Evolutionary conservation across 2,797 vertebrate species (phyloP).

Genomic region (Hozukius guyotensis): DNA sequence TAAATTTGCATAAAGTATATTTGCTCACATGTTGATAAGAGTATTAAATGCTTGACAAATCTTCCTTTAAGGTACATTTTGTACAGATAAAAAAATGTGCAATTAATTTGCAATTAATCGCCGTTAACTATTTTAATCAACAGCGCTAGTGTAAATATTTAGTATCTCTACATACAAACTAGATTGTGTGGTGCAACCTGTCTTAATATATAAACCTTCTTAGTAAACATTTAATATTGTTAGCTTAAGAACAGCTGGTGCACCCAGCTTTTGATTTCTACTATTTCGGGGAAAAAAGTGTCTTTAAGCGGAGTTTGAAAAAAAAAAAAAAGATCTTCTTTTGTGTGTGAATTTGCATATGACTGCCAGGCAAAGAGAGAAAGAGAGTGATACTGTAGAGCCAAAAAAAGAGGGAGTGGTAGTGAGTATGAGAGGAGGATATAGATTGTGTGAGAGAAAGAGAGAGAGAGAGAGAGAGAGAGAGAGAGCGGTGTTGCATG

Average conservation of each 20-base stretch:
- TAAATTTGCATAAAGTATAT: no score
- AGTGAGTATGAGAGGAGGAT: slow-evolving; percentile 2
- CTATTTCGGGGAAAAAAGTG: background rate
- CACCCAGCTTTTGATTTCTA: background rate
- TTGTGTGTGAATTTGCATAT: slow-evolving; percentile 21
- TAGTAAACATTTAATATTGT: background rate
- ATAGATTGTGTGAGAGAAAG: slow-evolving; percentile 16
- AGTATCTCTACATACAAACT: background rate
- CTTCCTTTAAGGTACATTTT: no score
- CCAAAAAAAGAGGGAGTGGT: background rate
- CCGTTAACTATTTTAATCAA: no score
- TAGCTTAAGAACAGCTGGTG: background rate
- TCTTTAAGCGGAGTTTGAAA: background rate
- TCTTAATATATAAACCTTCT: background rate
- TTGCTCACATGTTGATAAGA: no score
- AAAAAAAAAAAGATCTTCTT: background rate
- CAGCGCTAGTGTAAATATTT: background rate
- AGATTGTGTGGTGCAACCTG: background rate
- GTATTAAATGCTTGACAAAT: no score
- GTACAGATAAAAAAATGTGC: no score
- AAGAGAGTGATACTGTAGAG: slow-evolving; percentile 6
- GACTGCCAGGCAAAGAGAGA: slow-evolving; percentile 15
- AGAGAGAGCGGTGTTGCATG: slow-evolving; percentile 50
- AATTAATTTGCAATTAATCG: no score
- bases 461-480: background rate